phyloP scores from a whole-genome alignment of 1,140 invertebrate genomes.

The Drosophila repleta region DNA sequence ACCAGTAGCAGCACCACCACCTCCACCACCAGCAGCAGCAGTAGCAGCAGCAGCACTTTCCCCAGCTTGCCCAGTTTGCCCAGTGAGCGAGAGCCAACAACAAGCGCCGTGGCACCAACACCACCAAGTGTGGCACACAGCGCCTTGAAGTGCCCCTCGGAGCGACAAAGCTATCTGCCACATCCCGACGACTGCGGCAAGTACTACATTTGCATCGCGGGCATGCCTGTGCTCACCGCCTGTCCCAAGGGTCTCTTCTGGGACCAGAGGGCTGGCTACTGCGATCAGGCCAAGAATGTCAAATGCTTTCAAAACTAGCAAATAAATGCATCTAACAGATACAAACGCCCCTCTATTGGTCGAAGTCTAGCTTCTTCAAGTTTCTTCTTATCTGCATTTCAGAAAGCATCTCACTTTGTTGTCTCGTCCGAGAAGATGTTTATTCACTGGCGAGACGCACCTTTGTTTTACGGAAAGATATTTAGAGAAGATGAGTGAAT shows the following conservation, averaged over 20 bases:
- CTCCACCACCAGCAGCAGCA: slow-evolving; percentile 4
- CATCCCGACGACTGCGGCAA: slow-evolving; percentile 72
- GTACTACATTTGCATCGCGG: slow-evolving; percentile 76
- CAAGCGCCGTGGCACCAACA: slow-evolving; percentile 6
- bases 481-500: too few relatives aligned
- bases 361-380: background rate
- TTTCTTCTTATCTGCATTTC: too few relatives aligned
- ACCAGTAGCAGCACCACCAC: slow-evolving; percentile 22
- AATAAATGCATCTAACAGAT: slow-evolving; percentile 30
- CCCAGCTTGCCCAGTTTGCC: slow-evolving; percentile 2
- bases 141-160: slow-evolving; percentile 50
- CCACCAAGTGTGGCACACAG: slow-evolving; percentile 1
- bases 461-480: too few relatives aligned
- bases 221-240: slow-evolving; percentile 69
- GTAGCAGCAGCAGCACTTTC: slow-evolving; percentile 6
- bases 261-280: slow-evolving; percentile 67
- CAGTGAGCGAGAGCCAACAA: slow-evolving; percentile 11
- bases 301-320: slow-evolving; percentile 62
- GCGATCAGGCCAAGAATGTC: slow-evolving; percentile 65
- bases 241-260: slow-evolving; percentile 73
- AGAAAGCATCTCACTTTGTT: too few relatives aligned
- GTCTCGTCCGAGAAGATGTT: too few relatives aligned
- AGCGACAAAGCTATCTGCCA: slow-evolving; percentile 66
- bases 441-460: too few relatives aligned
- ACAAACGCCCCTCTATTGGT: background rate